Evolutionary conservation across 2,888 invertebrate species (phyloP).

Genomic region (Cheilosia vernalis): DNA sequence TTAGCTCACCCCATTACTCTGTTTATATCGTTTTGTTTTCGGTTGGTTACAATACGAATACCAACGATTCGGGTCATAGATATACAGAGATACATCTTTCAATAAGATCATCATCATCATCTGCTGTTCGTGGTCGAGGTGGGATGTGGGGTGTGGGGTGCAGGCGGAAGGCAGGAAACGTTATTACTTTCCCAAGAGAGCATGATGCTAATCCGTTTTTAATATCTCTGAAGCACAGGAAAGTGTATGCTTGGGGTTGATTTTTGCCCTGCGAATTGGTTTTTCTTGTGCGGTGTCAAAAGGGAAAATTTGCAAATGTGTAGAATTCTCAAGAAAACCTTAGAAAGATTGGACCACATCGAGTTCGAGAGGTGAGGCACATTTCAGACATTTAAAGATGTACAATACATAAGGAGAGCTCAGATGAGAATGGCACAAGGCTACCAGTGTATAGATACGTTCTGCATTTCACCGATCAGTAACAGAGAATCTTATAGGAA

Average conservation of each 20-base stretch:
- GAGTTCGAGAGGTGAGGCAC: slow-evolving; percentile 10
- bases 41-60: slow-evolving; percentile 74
- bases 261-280: slow-evolving; percentile 38
- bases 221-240: slow-evolving; percentile 72
- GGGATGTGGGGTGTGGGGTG: slow-evolving; percentile 43
- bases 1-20: slow-evolving; percentile 43
- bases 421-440: too few species aligned
- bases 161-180: slow-evolving; percentile 11
- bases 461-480: too few species aligned
- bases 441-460: too few species aligned
- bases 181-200: slow-evolving; percentile 58
- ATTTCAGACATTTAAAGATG: slow-evolving; percentile 10
- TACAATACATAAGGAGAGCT: too few species aligned
- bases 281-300: slow-evolving; percentile 37
- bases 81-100: slow-evolving; percentile 58
- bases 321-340: slow-evolving; percentile 27
- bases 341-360: slow-evolving; percentile 15
- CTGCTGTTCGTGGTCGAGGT: slow-evolving; percentile 28
- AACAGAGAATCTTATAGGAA: too few species aligned
- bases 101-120: slow-evolving; percentile 68
- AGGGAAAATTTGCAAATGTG: slow-evolving; percentile 34
- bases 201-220: slow-evolving; percentile 78
- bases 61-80: slow-evolving; percentile 58
- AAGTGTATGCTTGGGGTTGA: slow-evolving; percentile 30
- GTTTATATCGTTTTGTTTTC: slow-evolving; percentile 73